Evolutionary conservation across 2,888 invertebrate genomes (phyloP).

Genomic region (Xiphydria camelus): DNA sequence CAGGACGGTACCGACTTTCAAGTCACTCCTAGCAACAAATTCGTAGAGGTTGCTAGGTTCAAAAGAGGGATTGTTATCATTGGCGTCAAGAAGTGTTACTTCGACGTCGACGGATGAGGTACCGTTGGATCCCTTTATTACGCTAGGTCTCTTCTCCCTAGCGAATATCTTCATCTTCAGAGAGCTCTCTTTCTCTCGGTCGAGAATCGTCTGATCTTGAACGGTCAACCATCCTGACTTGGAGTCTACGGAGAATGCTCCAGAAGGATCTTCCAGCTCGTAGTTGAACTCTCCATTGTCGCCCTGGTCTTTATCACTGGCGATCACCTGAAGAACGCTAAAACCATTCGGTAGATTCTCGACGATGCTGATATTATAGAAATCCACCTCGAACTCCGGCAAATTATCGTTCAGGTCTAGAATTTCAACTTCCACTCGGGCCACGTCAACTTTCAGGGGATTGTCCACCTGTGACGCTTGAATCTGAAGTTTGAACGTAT

Average conservation of each 20-base stretch:
- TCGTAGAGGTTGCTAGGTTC: conserved; percentile 82
- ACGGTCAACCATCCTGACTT: conserved; percentile 86
- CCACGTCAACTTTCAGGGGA: conserved; percentile 73
- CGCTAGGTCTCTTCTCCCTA: conserved; percentile 73
- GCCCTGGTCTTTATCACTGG: conserved; percentile 80
- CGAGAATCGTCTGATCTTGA: conserved; percentile 72
- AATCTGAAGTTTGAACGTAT: conserved; percentile 76
- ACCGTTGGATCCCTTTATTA: conserved; percentile 56
- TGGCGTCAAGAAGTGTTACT: conserved; percentile 83
- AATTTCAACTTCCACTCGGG: conserved; percentile 74
- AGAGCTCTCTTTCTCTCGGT: conserved; percentile 75
- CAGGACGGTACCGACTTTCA: conserved; percentile 70
- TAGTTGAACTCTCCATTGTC: conserved; percentile 85
- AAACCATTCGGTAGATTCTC: conserved; percentile 87
- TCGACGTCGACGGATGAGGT: conserved; percentile 73
- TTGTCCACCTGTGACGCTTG: conserved; percentile 81
- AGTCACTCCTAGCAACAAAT: conserved; percentile 71
- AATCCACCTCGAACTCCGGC: conserved; percentile 85
- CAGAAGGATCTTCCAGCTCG: conserved; percentile 72
- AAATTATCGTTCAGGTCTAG: conserved; percentile 82
- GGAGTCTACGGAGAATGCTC: conserved; percentile 80
- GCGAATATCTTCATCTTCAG: conserved; percentile 78
- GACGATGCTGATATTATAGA: conserved; percentile 89
- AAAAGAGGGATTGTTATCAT: conserved; percentile 89
- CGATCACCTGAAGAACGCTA: conserved; percentile 72